A percentile compares a stretch with the other conserved stretches of the same genome.
Conservation (phyloP, 2,113 vertebrate genomes). For the Piaya cayana region DNA sequence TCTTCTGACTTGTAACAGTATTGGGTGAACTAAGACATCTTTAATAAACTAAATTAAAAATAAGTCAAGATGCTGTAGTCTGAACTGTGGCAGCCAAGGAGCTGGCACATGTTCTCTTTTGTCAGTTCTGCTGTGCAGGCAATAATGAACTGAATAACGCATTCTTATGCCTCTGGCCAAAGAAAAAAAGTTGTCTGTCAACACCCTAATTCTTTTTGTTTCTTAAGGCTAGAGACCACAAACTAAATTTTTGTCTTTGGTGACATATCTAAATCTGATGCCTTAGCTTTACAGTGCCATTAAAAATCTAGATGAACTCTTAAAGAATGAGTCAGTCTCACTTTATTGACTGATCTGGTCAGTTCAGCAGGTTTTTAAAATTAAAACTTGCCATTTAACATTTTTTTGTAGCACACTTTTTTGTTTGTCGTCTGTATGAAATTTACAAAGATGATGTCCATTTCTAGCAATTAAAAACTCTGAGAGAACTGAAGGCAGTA, state of each 20-base stretch:
- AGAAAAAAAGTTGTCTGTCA: not conserved
- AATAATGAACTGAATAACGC: not conserved
- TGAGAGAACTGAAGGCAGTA: not conserved
- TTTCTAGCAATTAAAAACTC: conserved; percentile 34
- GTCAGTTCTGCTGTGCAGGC: not conserved
- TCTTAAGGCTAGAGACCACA: not conserved
- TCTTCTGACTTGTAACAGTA: not conserved
- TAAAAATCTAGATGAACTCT: not conserved
- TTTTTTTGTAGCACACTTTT: not conserved
- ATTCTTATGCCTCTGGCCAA: not conserved
- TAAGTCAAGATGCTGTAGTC: not conserved
- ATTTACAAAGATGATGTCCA: not conserved
- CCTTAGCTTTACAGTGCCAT: not conserved
- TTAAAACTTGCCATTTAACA: not conserved
- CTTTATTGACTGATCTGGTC: not conserved
- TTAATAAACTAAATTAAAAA: not conserved
- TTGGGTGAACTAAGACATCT: not conserved
- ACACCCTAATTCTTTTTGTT: not conserved
- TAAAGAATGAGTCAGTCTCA: not conserved
- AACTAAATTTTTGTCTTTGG: not conserved
- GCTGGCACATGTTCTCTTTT: not conserved
- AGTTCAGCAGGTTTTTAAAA: not conserved
- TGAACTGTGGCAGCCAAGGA: not conserved
- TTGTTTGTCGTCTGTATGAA: not conserved
- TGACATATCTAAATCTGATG: fast-evolving